Percentiles rank a stretch among this genome's conserved stretches.
These are phyloP conservation scores for Drosophila hydei DNA, from an alignment of 1,140 invertebrate species.

Conservation along the genomic window DNA sequence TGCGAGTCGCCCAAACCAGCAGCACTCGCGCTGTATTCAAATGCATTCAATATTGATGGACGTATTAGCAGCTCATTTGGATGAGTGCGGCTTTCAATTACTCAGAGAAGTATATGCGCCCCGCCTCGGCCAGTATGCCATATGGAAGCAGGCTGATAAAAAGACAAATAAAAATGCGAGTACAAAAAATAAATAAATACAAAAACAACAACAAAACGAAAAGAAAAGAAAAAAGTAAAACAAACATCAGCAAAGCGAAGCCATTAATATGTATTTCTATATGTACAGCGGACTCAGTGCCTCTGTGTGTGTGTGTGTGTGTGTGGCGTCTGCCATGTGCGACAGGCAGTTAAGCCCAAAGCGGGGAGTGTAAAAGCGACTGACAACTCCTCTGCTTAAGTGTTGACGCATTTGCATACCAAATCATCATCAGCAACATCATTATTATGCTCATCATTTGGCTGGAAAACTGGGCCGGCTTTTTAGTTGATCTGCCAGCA, in stretches of 20 bases:
- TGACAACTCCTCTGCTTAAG: constrained; percentile 29
- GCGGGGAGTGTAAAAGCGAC: not conserved
- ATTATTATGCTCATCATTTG: constrained; percentile 17
- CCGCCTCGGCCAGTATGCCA: constrained; percentile 23
- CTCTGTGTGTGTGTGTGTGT: not conserved
- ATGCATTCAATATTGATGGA: constrained; percentile 14
- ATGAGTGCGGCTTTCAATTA: constrained; percentile 28
- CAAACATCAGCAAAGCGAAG: constrained; percentile 22
- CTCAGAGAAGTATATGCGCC: constrained; percentile 13
- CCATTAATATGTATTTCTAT: constrained; percentile 56
- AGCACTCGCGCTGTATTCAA: too few relatives aligned
- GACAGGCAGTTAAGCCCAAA: not conserved
- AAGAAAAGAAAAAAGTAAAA: not conserved
- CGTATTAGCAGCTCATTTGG: constrained; percentile 11
- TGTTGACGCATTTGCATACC: constrained; percentile 39
- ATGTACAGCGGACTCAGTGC: not conserved
- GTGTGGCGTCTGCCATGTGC: constrained; percentile 13
- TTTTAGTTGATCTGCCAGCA: constrained; percentile 18
- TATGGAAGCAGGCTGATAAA: constrained; percentile 47
- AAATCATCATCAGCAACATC: constrained; percentile 10
- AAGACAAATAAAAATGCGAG: constrained; percentile 36
- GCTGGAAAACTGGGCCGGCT: constrained; percentile 35
- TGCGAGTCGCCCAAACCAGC: too few relatives aligned
- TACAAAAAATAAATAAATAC: constrained; percentile 18
- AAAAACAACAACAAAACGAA: constrained; percentile 30